Conservation (phyloP, 2,888 invertebrate species). For the Cremastinae sp. region DNA sequence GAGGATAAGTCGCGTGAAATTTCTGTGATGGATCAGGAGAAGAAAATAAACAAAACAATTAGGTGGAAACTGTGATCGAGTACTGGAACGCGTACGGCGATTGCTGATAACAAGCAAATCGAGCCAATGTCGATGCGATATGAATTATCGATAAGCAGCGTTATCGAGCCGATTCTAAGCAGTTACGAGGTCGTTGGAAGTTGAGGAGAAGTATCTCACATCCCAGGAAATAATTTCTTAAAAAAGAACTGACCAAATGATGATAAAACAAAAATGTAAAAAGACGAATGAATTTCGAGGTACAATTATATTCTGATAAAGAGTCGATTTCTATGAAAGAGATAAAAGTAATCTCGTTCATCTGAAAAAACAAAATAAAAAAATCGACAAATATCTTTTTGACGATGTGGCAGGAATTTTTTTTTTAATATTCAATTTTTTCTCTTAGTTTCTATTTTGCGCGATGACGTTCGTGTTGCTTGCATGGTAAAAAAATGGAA, state of each 20-base stretch:
- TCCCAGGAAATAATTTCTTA: too few relatives aligned
- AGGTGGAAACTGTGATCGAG: neutral
- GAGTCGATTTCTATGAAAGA: too few relatives aligned
- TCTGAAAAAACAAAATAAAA: constrained; percentile 4
- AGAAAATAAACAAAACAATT: neutral
- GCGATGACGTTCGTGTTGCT: constrained; percentile 45
- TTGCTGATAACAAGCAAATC: neutral
- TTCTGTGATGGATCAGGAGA: neutral
- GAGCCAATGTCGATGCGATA: constrained; percentile 1
- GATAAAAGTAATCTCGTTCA: too few relatives aligned
- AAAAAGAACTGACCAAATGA: too few relatives aligned
- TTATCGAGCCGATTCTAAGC: neutral
- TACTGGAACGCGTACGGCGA: neutral
- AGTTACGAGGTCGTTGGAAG: constrained; percentile 4
- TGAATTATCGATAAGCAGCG: neutral
- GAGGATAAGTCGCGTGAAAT: too few relatives aligned
- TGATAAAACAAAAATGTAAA: neutral
- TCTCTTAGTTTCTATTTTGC: constrained; percentile 43
- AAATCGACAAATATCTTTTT: neutral
- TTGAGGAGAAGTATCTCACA: too few relatives aligned
- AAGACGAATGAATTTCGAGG: neutral
- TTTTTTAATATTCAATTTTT: neutral
- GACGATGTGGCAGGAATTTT: constrained; percentile 6
- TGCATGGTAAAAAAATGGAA: neutral
- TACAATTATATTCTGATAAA: neutral